Conservation (phyloP, 1,140 invertebrate genomes). For the Dreissena rostriformis region DNA sequence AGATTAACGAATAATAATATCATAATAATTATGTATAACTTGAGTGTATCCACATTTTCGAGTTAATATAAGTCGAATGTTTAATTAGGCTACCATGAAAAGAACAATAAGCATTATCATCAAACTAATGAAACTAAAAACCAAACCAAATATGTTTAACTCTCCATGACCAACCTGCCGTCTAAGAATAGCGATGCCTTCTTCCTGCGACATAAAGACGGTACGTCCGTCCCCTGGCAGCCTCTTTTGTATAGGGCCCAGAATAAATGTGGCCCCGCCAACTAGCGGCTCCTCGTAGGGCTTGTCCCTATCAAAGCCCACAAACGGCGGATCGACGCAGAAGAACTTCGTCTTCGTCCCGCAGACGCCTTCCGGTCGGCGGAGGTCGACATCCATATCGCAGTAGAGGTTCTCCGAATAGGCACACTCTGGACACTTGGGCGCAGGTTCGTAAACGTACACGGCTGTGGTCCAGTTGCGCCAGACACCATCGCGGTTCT, state of each 20-base stretch:
- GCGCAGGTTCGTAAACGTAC: slow-evolving; percentile 47
- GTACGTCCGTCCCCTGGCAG: slow-evolving; percentile 23
- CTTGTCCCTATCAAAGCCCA: not conserved
- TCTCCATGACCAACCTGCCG: no score
- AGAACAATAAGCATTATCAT: no score
- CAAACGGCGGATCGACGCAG: not conserved
- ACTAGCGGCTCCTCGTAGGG: not conserved
- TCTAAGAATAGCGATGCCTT: no score
- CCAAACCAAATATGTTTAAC: no score
- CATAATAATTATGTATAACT: no score
- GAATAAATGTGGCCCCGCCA: not conserved
- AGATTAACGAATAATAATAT: no score
- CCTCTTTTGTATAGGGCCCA: not conserved
- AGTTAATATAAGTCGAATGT: no score
- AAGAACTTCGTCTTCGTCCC: slow-evolving; percentile 6
- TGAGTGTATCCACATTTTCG: no score
- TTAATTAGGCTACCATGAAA: no score
- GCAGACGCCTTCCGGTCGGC: slow-evolving; percentile 6
- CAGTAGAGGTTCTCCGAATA: slow-evolving; percentile 82
- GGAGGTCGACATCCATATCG: slow-evolving; percentile 10
- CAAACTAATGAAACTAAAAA: no score
- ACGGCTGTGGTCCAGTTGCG: slow-evolving; percentile 32
- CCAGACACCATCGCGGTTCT: slow-evolving; percentile 46
- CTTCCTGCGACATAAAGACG: not conserved
- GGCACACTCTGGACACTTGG: slow-evolving; percentile 88